Conservation (phyloP, 2,113 vertebrate species). For the Mustelus asterias region DNA sequence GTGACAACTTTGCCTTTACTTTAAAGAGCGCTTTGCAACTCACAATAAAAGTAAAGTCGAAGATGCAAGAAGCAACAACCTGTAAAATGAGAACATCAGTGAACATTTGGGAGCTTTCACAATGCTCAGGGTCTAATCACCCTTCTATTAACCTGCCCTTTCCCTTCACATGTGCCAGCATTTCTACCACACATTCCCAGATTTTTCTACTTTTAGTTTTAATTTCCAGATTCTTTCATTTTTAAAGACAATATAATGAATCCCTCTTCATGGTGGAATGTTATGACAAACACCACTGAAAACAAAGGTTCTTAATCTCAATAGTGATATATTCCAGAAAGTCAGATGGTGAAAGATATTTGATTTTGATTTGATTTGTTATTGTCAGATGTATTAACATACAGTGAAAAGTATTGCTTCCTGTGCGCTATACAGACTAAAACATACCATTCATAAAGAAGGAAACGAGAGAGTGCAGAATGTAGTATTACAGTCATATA, state of each 20-base stretch:
- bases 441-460: too few species aligned
- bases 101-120: neutral
- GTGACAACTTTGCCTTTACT: neutral
- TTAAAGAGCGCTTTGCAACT: neutral
- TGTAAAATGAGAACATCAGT: neutral
- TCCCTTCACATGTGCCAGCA: neutral
- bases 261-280: neutral
- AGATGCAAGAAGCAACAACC: neutral
- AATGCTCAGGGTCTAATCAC: neutral
- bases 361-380: too few species aligned
- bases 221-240: neutral
- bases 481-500: too few species aligned
- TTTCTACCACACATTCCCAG: neutral
- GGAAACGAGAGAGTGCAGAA: too few species aligned
- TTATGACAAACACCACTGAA: neutral
- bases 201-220: neutral
- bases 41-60: neutral
- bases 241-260: neutral
- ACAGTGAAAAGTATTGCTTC: too few species aligned
- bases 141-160: neutral
- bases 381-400: too few species aligned
- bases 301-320: neutral
- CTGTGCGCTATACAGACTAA: too few species aligned
- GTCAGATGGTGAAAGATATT: neutral
- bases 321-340: neutral